phyloP scores from a whole-genome alignment of 2,113 vertebrate genomes.

The Zonotrichia leucophrys region DNA sequence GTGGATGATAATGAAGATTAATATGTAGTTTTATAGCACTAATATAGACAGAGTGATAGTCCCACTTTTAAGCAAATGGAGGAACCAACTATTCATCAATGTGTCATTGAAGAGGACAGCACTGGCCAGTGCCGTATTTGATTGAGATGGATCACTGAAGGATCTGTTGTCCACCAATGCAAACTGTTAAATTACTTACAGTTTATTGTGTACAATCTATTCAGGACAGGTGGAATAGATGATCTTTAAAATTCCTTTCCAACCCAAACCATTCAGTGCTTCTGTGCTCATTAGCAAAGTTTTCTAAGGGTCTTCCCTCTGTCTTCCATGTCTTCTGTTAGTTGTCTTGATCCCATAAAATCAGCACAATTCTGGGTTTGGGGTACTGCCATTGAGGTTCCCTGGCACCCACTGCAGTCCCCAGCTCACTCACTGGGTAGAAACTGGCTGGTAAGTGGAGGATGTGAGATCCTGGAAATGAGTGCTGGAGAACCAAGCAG shows the following conservation, averaged over 20 bases:
- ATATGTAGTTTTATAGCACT: neutral
- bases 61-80: neutral
- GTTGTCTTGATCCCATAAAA: neutral
- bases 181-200: neutral
- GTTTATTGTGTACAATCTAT: neutral
- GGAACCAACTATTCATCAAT: neutral
- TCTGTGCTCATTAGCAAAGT: neutral
- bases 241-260: neutral
- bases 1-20: neutral
- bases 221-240: fast-evolving
- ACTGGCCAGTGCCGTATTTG: neutral
- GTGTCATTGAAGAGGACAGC: neutral
- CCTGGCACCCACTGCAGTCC: neutral
- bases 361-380: neutral
- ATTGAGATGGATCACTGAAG: neutral
- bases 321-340: neutral
- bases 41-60: neutral
- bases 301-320: neutral
- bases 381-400: neutral
- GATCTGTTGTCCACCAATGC: neutral
- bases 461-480: neutral
- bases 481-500: neutral
- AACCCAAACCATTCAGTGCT: neutral
- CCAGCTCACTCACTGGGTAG: neutral
- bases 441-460: neutral